These are phyloP conservation scores for Sesia bembeciformis DNA, from an alignment of 2,888 invertebrate species.

Conservation along the genomic window DNA sequence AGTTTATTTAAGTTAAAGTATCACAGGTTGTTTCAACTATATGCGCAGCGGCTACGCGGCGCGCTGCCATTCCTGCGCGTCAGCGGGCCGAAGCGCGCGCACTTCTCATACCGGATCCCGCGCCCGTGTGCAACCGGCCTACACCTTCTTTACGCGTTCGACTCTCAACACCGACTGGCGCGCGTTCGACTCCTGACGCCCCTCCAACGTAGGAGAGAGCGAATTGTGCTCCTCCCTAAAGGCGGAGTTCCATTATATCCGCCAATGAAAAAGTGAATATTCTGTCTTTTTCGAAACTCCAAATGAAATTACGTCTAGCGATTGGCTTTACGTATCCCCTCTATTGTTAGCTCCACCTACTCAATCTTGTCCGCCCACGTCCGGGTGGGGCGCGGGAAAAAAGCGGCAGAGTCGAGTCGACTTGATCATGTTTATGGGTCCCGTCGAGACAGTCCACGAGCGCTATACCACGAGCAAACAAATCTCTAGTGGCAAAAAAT, in stretches of 20 bases:
- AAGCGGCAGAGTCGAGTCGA: slow-evolving; percentile 62
- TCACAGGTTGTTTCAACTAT: slow-evolving; percentile 51
- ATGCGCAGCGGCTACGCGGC: slow-evolving; percentile 59
- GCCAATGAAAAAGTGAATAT: slow-evolving; percentile 48
- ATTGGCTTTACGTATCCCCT: slow-evolving; percentile 55
- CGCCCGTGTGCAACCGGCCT: slow-evolving; percentile 39
- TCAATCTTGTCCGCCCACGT: slow-evolving; percentile 34
- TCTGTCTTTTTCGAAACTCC: slow-evolving; percentile 51
- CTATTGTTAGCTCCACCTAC: slow-evolving; percentile 29
- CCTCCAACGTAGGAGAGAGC: slow-evolving; percentile 66
- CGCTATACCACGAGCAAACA: slow-evolving; percentile 60
- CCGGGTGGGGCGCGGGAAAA: slow-evolving; percentile 54
- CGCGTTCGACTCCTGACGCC: slow-evolving; percentile 62
- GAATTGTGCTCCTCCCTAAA: slow-evolving; percentile 40
- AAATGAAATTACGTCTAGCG: slow-evolving; percentile 14
- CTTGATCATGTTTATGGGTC: slow-evolving; percentile 72
- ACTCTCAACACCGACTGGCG: slow-evolving; percentile 67
- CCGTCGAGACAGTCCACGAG: slow-evolving; percentile 65
- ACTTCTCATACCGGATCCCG: slow-evolving; percentile 53
- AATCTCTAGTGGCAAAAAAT: slow-evolving; percentile 73
- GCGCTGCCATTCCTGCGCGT: slow-evolving; percentile 62
- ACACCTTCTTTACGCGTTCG: slow-evolving; percentile 54
- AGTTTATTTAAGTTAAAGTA: slow-evolving; percentile 49
- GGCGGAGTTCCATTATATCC: slow-evolving; percentile 34
- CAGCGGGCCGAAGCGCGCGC: slow-evolving; percentile 57